Conservation (phyloP, 2,113 vertebrate genomes). For the Xiphophorus hellerii region DNA sequence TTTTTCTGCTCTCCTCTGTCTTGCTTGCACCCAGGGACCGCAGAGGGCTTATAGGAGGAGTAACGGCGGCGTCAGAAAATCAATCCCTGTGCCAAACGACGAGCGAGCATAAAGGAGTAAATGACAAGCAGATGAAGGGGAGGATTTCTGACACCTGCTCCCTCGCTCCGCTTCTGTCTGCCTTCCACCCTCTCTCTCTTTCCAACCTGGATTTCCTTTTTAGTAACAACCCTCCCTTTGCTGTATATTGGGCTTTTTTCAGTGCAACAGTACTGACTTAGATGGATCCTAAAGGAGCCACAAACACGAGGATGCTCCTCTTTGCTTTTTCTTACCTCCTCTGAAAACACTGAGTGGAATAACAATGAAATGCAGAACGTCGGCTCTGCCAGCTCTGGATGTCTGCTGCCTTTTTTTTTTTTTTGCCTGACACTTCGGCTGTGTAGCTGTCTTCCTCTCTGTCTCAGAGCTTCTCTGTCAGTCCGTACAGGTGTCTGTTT, state of each 20-base stretch:
- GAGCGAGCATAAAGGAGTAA: constrained; percentile 66
- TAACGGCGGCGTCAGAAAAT: constrained; percentile 54
- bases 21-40: constrained; percentile 33
- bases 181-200: constrained; percentile 1
- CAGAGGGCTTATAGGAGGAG: constrained; percentile 41
- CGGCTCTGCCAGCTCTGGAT: constrained; percentile 39
- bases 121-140: constrained; percentile 75
- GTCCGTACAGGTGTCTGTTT: constrained; percentile 48
- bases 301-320: constrained; percentile 44
- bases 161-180: constrained; percentile 49
- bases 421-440: constrained; percentile 59
- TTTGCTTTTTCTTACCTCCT: constrained; percentile 31
- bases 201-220: constrained; percentile 57
- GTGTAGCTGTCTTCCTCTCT: constrained; percentile 32
- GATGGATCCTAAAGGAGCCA: constrained; percentile 49
- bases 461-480: constrained; percentile 53
- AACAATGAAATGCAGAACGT: constrained; percentile 64
- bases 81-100: constrained; percentile 59
- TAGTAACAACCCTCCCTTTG: constrained; percentile 38
- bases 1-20: constrained; percentile 34
- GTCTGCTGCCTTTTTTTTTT: constrained; percentile 51
- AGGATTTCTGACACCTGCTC: constrained; percentile 76
- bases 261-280: constrained; percentile 38
- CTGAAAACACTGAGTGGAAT: constrained; percentile 59
- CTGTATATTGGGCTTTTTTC: constrained; percentile 23